A percentile compares a stretch with the other conserved stretches of the same genome.
Conservation (phyloP, 1,140 invertebrate genomes). For the Brachionus paranguensis region DNA sequence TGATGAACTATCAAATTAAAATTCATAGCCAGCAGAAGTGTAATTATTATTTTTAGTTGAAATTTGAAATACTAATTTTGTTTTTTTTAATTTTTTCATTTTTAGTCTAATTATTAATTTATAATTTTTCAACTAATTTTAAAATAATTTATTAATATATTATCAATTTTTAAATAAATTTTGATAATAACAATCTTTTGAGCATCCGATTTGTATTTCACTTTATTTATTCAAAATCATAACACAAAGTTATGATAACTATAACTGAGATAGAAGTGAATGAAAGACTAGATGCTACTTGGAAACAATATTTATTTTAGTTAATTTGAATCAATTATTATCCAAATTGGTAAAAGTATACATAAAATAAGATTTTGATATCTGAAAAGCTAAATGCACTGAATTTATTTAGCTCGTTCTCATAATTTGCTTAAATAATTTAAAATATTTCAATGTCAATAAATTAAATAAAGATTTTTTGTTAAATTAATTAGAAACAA, state of each 20-base stretch:
- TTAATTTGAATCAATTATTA: not conserved
- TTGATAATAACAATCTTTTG: not conserved
- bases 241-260: not conserved
- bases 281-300: not conserved
- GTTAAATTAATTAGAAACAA: no score
- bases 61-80: not conserved
- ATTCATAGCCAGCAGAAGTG: not conserved
- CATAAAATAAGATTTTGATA: not conserved
- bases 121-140: not conserved
- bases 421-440: not conserved
- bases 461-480: no score
- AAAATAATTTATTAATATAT: not conserved
- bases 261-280: not conserved
- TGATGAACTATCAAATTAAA: not conserved
- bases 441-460: not conserved
- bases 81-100: not conserved
- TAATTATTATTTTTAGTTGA: slow-evolving; percentile 4
- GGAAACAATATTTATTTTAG: not conserved
- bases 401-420: not conserved
- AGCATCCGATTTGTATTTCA: not conserved
- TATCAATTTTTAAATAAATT: not conserved
- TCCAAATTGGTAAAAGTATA: not conserved
- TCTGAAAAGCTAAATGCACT: not conserved
- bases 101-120: slow-evolving; percentile 4
- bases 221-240: not conserved